Base-by-base conservation (phyloP, 92 coral and sea anemone species). In the Montipora capitata region DNA sequence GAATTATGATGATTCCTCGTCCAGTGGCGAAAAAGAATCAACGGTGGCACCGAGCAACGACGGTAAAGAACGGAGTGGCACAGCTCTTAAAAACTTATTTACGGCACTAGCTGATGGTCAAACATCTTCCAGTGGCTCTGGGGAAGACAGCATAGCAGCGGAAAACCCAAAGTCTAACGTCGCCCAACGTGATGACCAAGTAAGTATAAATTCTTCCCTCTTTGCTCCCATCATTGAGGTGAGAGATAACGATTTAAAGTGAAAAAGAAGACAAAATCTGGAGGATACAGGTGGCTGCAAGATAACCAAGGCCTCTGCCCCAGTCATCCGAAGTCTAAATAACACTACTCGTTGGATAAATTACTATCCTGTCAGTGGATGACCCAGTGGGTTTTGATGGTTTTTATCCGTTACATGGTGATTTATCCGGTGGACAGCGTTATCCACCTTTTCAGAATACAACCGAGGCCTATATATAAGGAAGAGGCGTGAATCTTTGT, bases 71-170 rank as follows among this genome's bases (percentile, higher is more conserved):
- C 71, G 59, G 45, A 82, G 84, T 51, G 85, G 85, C 64, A 70
- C 85, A 8, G 86, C 96, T 42, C 88, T 95, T 8, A 95, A 95
- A 80, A 95, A 94, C 61, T 86, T 95, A 71, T 95, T 95, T 27
- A 93, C 77, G 68, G 96, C 96, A 0, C 74, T 95, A 14, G 94
- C 92, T 16, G 94, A 73, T 76, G 88, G 78, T 44, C 79, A 84
- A 14, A 85, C 88, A 52, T n/a, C 91, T 63, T 81, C 87, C 12
- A 40, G 90, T 59, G 86, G 68, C 2, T 87, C 91, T 15, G 91
- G 81, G 17, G 85, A 84, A 10, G 91, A 81, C 10, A 40, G 4
- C 7, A 65, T 14, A 18, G 39, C 63, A 18, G 51, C 61, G 68
- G 35, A 67, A 65, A 66, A 18, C 57, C 4, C 35, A 73, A 76